These are phyloP conservation scores for Microlaimidae sp. DNA, from an alignment of 2,888 invertebrate species.

Conservation along the genomic window DNA sequence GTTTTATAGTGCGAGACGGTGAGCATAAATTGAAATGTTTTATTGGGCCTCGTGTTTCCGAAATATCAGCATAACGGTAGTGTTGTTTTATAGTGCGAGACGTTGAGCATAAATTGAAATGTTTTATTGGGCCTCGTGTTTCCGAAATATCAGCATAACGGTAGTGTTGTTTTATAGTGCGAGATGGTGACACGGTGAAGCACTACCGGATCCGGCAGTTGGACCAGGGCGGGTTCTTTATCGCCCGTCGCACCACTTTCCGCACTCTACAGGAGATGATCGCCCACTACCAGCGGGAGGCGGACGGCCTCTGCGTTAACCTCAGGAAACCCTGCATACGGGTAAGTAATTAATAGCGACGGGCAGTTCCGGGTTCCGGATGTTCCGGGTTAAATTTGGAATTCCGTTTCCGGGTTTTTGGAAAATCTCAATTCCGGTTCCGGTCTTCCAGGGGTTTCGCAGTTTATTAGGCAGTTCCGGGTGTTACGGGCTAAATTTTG, in stretches of 20 bases:
- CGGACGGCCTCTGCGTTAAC: constrained; percentile 94
- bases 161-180: constrained; percentile 52
- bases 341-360: constrained; percentile 43
- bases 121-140: no score
- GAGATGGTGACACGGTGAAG: constrained; percentile 96
- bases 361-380: neutral
- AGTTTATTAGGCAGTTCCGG: neutral
- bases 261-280: constrained; percentile 88
- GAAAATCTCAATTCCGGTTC: no score
- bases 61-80: no score
- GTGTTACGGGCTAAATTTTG: neutral
- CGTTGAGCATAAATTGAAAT: no score
- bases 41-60: no score
- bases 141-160: no score
- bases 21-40: no score
- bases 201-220: constrained; percentile 96
- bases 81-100: no score
- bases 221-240: constrained; percentile 96
- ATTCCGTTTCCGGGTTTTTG: no score
- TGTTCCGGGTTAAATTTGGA: no score
- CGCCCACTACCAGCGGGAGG: constrained; percentile 88
- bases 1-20: no score
- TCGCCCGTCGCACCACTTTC: constrained; percentile 91
- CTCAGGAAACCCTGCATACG: constrained; percentile 82
- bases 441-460: no score